These are phyloP conservation scores for Phortica variegata DNA, from an alignment of 1,140 invertebrate species.

Conservation along the genomic window DNA sequence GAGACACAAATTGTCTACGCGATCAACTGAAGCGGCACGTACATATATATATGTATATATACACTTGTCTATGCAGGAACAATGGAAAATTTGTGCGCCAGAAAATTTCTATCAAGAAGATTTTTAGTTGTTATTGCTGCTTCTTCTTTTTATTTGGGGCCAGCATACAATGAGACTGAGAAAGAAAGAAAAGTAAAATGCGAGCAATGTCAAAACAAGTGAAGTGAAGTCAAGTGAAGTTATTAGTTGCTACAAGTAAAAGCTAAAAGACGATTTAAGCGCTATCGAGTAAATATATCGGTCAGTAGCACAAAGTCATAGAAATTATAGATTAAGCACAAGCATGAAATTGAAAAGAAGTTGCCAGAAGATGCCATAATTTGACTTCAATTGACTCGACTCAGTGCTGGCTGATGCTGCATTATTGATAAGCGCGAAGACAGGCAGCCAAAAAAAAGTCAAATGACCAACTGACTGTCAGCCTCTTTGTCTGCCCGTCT, in stretches of 20 bases:
- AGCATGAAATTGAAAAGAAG: constrained; percentile 11
- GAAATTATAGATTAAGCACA: too few species aligned
- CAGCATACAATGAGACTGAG: background rate
- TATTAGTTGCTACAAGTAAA: constrained; percentile 29
- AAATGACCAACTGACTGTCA: constrained; percentile 22
- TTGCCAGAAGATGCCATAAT: constrained; percentile 3
- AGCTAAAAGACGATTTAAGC: constrained; percentile 25
- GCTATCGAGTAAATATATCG: constrained; percentile 33
- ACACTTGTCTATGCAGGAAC: constrained; percentile 30
- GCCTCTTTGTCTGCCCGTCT: too few species aligned
- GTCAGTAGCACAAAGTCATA: constrained; percentile 50
- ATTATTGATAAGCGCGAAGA: constrained; percentile 36
- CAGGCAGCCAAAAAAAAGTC: background rate
- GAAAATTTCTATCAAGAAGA: too few species aligned
- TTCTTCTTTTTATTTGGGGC: constrained; percentile 11
- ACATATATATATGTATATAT: too few species aligned
- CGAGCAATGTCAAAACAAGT: background rate
- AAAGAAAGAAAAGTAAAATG: background rate
- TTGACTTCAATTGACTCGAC: constrained; percentile 14
- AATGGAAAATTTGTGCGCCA: constrained; percentile 35
- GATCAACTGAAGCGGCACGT: too few species aligned
- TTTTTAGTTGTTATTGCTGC: too few species aligned
- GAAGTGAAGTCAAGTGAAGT: background rate
- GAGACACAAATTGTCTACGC: constrained; percentile 19
- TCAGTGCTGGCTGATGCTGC: constrained; percentile 11